phyloP scores from a whole-genome alignment of 2,888 invertebrate genomes.

The Amitus sp. region DNA sequence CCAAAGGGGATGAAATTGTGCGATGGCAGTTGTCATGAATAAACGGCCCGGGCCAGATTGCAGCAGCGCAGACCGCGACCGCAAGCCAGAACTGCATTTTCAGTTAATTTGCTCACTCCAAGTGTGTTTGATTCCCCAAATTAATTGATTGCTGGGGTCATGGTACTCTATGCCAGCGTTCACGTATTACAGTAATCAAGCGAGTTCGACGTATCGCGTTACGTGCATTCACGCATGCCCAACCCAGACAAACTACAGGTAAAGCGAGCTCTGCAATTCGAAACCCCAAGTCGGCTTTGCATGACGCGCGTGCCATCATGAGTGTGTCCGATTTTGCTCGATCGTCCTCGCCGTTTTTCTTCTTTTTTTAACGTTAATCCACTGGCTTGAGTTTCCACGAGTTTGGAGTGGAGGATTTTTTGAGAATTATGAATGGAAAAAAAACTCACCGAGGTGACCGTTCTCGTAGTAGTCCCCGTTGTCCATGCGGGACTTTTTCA shows the following conservation, averaged over 20 bases:
- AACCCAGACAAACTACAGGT: slow-evolving; percentile 3
- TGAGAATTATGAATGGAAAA: neutral
- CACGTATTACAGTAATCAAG: slow-evolving; percentile 62
- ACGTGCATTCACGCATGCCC: slow-evolving; percentile 45
- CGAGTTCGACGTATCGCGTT: slow-evolving; percentile 48
- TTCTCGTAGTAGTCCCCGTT: slow-evolving; percentile 95
- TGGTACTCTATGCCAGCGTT: slow-evolving; percentile 49
- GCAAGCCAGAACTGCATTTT: slow-evolving; percentile 63
- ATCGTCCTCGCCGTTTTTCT: neutral
- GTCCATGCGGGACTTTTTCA: slow-evolving; percentile 94
- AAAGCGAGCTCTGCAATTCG: slow-evolving; percentile 22
- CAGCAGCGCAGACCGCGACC: slow-evolving; percentile 57
- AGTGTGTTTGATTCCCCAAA: slow-evolving; percentile 66
- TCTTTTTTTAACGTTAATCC: no score
- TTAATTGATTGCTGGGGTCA: slow-evolving; percentile 64
- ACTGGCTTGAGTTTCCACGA: no score
- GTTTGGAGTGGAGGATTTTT: no score
- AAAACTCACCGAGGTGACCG: slow-evolving; percentile 85
- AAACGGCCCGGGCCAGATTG: slow-evolving; percentile 12
- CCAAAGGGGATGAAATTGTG: no score
- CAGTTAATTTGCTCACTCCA: slow-evolving; percentile 67
- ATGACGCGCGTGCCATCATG: slow-evolving; percentile 24
- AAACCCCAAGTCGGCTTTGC: slow-evolving; percentile 15
- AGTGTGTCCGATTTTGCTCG: slow-evolving; percentile 6
- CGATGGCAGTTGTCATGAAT: slow-evolving; percentile 8